phyloP scores from a whole-genome alignment of 64 coral and sea anemone species.

The Actinia equina region DNA sequence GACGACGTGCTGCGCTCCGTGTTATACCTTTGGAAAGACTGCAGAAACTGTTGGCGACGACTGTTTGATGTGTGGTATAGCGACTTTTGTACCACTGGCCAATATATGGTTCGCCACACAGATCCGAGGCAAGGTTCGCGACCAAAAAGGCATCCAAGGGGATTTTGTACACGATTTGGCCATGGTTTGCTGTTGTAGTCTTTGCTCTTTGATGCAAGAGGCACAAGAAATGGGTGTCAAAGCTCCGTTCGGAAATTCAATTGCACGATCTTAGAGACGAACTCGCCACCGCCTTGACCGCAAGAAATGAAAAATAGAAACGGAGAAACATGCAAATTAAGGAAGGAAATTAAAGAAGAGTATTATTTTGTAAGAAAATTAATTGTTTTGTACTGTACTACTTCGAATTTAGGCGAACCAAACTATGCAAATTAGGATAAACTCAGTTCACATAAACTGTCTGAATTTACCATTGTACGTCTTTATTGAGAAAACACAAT shows the following conservation, averaged over 20 bases:
- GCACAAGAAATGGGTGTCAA: conserved; percentile 89
- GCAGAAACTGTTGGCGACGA: conserved; percentile 88
- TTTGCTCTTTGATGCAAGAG: conserved; percentile 66
- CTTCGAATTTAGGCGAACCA: no score
- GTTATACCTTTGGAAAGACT: conserved; percentile 86
- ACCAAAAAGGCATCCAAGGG: conserved; percentile 82
- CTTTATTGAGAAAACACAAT: no score
- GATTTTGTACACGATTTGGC: conserved; percentile 58
- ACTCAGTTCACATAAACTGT: no score
- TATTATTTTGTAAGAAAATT: not conserved
- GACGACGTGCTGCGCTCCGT: conserved; percentile 60
- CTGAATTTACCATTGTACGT: no score
- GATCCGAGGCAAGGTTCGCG: conserved; percentile 76
- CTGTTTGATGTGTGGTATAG: conserved; percentile 79
- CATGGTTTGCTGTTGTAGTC: conserved; percentile 60
- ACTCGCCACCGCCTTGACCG: not conserved
- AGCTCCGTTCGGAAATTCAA: conserved; percentile 74
- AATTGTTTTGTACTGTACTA: no score
- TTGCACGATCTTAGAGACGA: conserved; percentile 53
- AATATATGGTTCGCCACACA: conserved; percentile 67
- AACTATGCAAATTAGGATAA: no score
- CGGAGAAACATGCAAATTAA: not conserved
- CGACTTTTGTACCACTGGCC: conserved; percentile 48
- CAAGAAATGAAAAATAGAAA: not conserved
- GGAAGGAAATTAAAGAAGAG: not conserved